A percentile compares a stretch with the other conserved stretches of the same genome.
These are phyloP conservation scores for Dynastes maya DNA, from an alignment of 2,888 invertebrate genomes.

Conservation along the genomic window DNA sequence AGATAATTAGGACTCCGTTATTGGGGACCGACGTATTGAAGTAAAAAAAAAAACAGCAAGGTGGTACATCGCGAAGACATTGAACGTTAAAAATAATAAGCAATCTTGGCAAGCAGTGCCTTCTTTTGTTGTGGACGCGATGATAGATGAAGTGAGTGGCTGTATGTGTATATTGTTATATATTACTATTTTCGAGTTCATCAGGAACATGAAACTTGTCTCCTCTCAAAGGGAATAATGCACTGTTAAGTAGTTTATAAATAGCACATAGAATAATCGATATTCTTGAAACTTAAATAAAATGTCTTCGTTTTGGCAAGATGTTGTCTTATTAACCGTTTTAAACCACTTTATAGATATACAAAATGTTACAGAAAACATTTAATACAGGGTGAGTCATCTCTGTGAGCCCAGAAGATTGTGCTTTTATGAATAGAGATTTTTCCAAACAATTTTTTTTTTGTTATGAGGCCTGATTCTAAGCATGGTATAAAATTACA, in stretches of 20 bases:
- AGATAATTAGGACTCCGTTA: slow-evolving; percentile 13
- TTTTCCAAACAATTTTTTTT: too few relatives aligned
- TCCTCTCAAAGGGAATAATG: background rate
- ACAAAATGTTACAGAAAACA: too few relatives aligned
- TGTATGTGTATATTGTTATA: background rate
- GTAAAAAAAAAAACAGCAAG: background rate
- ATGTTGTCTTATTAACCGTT: too few relatives aligned
- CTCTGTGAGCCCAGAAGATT: too few relatives aligned
- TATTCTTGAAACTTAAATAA: background rate
- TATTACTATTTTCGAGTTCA: slow-evolving; percentile 8
- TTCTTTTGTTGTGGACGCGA: slow-evolving; percentile 15
- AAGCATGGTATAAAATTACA: too few relatives aligned
- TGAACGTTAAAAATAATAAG: slow-evolving; percentile 25
- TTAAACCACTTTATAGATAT: too few relatives aligned
- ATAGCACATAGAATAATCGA: background rate
- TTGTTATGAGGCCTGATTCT: too few relatives aligned
- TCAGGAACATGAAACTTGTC: background rate
- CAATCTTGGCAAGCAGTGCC: slow-evolving; percentile 15
- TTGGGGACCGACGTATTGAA: slow-evolving; percentile 4
- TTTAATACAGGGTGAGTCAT: too few relatives aligned
- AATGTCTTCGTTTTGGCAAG: too few relatives aligned
- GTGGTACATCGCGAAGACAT: background rate
- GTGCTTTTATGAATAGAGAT: too few relatives aligned
- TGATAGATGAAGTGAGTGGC: slow-evolving; percentile 16
- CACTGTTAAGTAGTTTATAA: background rate